Evolutionary conservation across 2,113 vertebrate genomes (phyloP).

Genomic region (Platysteira castanea): DNA sequence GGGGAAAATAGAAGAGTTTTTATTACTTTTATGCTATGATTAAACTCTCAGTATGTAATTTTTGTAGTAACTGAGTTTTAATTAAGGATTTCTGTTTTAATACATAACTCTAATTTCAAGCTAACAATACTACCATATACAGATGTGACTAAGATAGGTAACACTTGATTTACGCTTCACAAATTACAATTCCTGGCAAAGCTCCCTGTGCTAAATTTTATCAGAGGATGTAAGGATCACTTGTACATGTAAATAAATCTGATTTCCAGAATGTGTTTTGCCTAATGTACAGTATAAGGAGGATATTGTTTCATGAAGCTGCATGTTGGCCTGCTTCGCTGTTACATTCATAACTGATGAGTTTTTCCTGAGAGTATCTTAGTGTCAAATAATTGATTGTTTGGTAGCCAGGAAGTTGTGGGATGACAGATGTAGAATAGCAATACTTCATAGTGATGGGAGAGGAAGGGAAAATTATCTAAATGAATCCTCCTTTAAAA

Average conservation of each 20-base stretch:
- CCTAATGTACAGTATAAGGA: conserved; percentile 58
- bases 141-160: conserved; percentile 35
- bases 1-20: conserved; percentile 50
- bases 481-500: conserved; percentile 77
- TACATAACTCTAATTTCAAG: neutral
- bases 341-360: conserved; percentile 78
- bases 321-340: conserved; percentile 57
- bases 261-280: conserved; percentile 69
- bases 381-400: conserved; percentile 86
- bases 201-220: conserved; percentile 48
- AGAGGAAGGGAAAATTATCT: conserved; percentile 83
- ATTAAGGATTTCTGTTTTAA: conserved; percentile 34
- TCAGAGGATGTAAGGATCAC: conserved; percentile 37
- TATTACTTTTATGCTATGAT: conserved; percentile 31
- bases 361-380: conserved; percentile 82
- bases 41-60: conserved; percentile 4
- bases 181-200: conserved; percentile 43
- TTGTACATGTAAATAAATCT: conserved; percentile 59
- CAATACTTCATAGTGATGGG: conserved; percentile 80
- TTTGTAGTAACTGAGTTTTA: conserved; percentile 18
- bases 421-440: conserved; percentile 81
- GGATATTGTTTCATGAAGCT: conserved; percentile 65
- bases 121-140: neutral
- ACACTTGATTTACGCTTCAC: neutral
- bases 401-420: conserved; percentile 83